Base-by-base conservation (phyloP, 2,797 vertebrate species). In the Pipistrellus kuhlii region DNA sequence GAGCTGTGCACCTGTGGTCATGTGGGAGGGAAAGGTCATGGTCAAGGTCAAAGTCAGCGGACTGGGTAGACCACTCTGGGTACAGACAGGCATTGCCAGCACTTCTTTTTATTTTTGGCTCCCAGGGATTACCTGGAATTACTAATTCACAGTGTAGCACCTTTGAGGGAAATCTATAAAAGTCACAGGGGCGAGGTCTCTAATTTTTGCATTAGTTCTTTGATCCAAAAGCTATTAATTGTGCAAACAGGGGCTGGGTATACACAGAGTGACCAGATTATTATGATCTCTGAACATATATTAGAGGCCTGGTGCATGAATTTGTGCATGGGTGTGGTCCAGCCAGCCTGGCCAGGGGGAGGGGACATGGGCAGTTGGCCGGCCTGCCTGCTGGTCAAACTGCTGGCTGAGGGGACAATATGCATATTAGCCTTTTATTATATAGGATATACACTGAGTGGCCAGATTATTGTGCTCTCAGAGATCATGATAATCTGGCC, bases 181-280 rank as follows among this genome's bases (percentile, higher is more conserved):
- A 88, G 35, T 75, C 27, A 53, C 17, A 48, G 46, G 32, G 35
- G 4, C 13, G n/a, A 35, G 10, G 46, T 6, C 66, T 83, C 72
- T 71, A 21, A 77, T 57, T 87, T 88, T 71, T 92, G 68, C 55
- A 73, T 57, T 83, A 62, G 10, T 62, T 83, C 53, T 90, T 90
- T 90, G 23, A 46, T 35, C 76, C 82, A n/a, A 84, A n/a, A 76
- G 46, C n/a, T 72, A 78, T n/a, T 84, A 73, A 57, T 15, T 57
- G 32, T 85, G 51, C 23, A 78, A 18, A 12, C 5, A 93, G 14
- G 7, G 25, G 5, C 38, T 69, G 44, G 48, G 18, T 23, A 53
- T 44, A 55, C 53, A 55, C 53, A 21, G 53, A 55, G 7, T 55
- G 53, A 7, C 20, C 53, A 55, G 20, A 20, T 55, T 55, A 21